These are phyloP conservation scores for Megaleporinus macrocephalus DNA, from an alignment of 2,113 vertebrate genomes.

Conservation along the genomic window DNA sequence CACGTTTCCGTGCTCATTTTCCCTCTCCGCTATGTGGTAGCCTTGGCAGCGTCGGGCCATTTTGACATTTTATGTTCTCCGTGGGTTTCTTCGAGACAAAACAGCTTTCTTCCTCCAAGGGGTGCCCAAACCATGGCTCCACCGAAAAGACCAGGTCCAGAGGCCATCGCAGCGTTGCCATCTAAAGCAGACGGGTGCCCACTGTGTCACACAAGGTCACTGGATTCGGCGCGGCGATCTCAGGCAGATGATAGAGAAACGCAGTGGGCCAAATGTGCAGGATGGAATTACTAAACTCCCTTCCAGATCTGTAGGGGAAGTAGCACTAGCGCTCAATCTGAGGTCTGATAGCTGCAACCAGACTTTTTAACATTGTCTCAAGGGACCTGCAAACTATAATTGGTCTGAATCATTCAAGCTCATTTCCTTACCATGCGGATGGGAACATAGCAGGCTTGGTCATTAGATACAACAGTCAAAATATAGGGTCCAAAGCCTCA, in stretches of 20 bases:
- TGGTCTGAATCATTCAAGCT: constrained; percentile 57
- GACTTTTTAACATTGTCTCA: constrained; percentile 52
- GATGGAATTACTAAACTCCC: constrained; percentile 58
- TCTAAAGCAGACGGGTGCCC: constrained; percentile 15
- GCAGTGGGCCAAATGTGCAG: constrained; percentile 35
- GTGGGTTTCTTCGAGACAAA: constrained; percentile 42
- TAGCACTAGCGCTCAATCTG: constrained; percentile 44
- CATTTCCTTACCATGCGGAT: constrained; percentile 46
- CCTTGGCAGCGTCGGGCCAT: constrained; percentile 40
- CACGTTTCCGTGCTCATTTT: constrained; percentile 30
- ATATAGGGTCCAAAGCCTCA: constrained; percentile 25
- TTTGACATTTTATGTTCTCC: constrained; percentile 43
- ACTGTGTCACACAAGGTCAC: constrained; percentile 8
- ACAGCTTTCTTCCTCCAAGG: constrained; percentile 43
- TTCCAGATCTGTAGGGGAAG: constrained; percentile 52
- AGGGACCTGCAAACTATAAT: constrained; percentile 59
- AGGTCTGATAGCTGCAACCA: constrained; percentile 55
- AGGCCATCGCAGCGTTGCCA: constrained; percentile 13
- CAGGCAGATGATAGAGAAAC: constrained; percentile 49
- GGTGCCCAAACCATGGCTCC: constrained; percentile 47
- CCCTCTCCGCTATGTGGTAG: constrained; percentile 24
- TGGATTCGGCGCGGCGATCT: too few relatives aligned
- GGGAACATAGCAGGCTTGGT: constrained; percentile 31
- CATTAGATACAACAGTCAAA: constrained; percentile 42
- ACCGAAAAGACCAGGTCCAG: not conserved